Conservation (phyloP, 1,140 invertebrate genomes). For the Artemia franciscana region DNA sequence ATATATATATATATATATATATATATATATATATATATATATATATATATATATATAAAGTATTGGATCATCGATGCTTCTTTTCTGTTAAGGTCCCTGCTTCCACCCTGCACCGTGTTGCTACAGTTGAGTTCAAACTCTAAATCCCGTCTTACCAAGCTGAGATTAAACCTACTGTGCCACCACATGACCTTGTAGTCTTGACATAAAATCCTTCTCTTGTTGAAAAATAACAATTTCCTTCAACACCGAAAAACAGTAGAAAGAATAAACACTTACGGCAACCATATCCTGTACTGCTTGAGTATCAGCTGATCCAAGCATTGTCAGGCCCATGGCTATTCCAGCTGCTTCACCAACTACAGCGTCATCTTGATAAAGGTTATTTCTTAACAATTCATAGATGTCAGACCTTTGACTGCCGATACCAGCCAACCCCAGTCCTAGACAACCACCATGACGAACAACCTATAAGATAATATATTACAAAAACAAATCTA, state of each 20-base stretch:
- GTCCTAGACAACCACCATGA: constrained; percentile 86
- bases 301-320: constrained; percentile 67
- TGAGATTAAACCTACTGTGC: too few species aligned
- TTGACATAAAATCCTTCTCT: too few species aligned
- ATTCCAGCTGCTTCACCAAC: constrained; percentile 94
- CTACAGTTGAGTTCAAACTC: too few species aligned
- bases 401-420: constrained; percentile 82
- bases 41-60: too few species aligned
- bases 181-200: too few species aligned
- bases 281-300: constrained; percentile 88
- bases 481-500: too few species aligned
- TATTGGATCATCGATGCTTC: too few species aligned
- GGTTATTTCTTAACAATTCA: constrained; percentile 82
- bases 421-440: constrained; percentile 74
- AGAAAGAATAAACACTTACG: constrained; percentile 22
- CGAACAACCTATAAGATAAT: constrained; percentile 41
- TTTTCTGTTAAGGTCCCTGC: too few species aligned
- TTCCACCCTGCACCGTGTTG: too few species aligned
- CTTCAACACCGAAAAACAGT: constrained; percentile 7
- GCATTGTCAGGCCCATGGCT: constrained; percentile 95
- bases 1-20: too few species aligned
- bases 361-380: constrained; percentile 96
- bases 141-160: too few species aligned
- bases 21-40: too few species aligned
- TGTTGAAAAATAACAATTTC: constrained; percentile 1